These are phyloP conservation scores for Tadarida brasiliensis DNA, from an alignment of 2,797 vertebrate genomes.

Conservation along the genomic window DNA sequence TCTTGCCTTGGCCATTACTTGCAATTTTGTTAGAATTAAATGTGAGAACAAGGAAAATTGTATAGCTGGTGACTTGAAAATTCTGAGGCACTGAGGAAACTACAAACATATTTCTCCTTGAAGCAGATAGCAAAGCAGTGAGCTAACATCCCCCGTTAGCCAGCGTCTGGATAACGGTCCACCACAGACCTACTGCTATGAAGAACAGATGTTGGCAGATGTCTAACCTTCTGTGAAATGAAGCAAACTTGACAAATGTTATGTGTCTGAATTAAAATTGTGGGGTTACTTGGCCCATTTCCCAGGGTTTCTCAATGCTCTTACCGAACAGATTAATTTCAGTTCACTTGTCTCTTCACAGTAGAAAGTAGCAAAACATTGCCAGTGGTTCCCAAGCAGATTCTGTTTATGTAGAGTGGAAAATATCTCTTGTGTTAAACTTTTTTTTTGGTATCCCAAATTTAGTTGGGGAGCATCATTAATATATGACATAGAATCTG, in stretches of 20 bases:
- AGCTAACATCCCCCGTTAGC: neutral
- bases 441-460: neutral
- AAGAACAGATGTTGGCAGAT: constrained; percentile 79
- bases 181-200: neutral
- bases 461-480: neutral
- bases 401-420: neutral
- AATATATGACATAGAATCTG: neutral
- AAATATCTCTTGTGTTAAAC: neutral
- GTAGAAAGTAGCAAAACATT: constrained; percentile 40
- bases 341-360: constrained; percentile 26
- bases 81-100: constrained; percentile 22
- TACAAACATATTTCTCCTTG: constrained; percentile 33
- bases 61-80: neutral
- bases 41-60: neutral
- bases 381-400: neutral
- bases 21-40: constrained; percentile 49
- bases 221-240: constrained; percentile 62
- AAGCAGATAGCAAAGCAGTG: neutral
- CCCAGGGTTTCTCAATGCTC: constrained; percentile 13
- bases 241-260: constrained; percentile 73
- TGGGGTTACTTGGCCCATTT: neutral
- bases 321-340: neutral
- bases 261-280: constrained; percentile 69
- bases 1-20: neutral
- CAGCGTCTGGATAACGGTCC: neutral